A percentile compares a stretch with the other conserved stretches of the same genome.
These are phyloP conservation scores for Lithobates sylvaticus DNA, from an alignment of 2,797 vertebrate genomes.

Conservation along the genomic window DNA sequence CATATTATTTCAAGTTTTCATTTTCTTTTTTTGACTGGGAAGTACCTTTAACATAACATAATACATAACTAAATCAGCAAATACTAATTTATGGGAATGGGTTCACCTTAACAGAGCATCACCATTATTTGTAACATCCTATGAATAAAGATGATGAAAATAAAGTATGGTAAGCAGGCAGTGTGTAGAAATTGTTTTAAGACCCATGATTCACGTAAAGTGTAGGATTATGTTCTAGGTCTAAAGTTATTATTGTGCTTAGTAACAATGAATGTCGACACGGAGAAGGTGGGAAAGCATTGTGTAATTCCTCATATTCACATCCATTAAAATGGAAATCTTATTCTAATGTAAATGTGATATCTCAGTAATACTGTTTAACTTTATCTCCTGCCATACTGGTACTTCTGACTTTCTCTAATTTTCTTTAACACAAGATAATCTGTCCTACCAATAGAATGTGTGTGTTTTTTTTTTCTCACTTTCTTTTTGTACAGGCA, in stretches of 20 bases:
- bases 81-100: no score
- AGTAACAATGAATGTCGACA: not conserved
- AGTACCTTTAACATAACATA: no score
- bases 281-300: constrained; percentile 22
- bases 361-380: constrained; percentile 32
- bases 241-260: constrained; percentile 18
- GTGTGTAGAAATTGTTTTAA: not conserved
- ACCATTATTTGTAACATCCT: no score
- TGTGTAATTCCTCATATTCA: constrained; percentile 24
- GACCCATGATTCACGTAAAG: constrained; percentile 5
- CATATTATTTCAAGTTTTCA: no score
- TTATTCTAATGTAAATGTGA: constrained; percentile 35
- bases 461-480: not conserved
- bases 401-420: constrained; percentile 26
- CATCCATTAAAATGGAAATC: constrained; percentile 35
- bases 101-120: no score
- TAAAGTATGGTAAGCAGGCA: not conserved
- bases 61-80: no score
- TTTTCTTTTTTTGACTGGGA: no score
- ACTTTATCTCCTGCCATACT: constrained; percentile 40
- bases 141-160: not conserved
- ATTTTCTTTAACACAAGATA: constrained; percentile 42
- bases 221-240: constrained; percentile 2
- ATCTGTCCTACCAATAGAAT: constrained; percentile 30
- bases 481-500: constrained; percentile 35